Evolutionary conservation across 1,140 invertebrate genomes (phyloP), one percentile per base, ranked within the genome.

Genomic region (Zophobas atratus): DNA sequence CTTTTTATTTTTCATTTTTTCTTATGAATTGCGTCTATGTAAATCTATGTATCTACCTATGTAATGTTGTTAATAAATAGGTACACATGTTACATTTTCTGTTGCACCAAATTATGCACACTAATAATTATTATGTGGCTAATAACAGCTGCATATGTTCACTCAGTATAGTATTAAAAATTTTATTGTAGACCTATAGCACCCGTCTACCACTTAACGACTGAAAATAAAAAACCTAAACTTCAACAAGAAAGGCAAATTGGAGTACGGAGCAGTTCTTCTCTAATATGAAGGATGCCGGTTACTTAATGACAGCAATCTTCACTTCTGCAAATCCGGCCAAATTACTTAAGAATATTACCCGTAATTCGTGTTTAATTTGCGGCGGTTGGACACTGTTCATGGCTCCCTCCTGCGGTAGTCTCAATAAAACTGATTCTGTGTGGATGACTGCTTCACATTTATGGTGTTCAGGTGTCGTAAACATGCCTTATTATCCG

Each of bases 401-500:
- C 35, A 43, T 70, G 20, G 35, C n/a, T 32, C 60, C 63, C 70
- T 77, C 46, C 41, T 41, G 57, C 71, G 60, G 77, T 38, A 57
- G 70, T 70, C 75, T 55, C 74, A 79, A 81, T 81, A 81, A 81
- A 81, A 81, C 78, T 76, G 77, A 81, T 81, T 81, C 80, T 74
- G 73, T 80, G 76, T 80, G 76, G 80, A 81, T 76, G 80, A 79
- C 80, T 75, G 75, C 75, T 77, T 77, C 76, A 75, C 80, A 74
- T 79, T 81, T 77, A 79, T 70, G 70, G 75, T 75, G 80, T 78
- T 77, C 82, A 81, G 80, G 82, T 83, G 81, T 82, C 81, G 82
- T 83, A 83, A 83, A 83, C 82, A 83, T 83, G 81, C 80, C 82
- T 83, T 83, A 83, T 83, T 82, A 82, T 81, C 82, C 77, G 77